phyloP scores from a whole-genome alignment of 2,797 vertebrate species.

The Cuniculus paca region DNA sequence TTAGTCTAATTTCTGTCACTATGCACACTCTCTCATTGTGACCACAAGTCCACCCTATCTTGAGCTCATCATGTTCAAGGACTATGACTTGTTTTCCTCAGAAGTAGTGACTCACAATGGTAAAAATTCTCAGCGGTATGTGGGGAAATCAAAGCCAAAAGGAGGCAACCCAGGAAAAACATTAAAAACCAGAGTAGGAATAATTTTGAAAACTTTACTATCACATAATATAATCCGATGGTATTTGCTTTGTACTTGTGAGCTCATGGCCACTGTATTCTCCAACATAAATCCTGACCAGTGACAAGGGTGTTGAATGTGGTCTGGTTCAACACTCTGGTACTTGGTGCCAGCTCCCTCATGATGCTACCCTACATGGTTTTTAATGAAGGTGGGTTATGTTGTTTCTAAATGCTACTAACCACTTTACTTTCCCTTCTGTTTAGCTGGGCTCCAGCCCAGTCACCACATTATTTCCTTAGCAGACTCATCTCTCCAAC shows the following conservation, averaged over 20 bases:
- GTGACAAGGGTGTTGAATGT: not conserved
- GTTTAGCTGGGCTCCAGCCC: not conserved
- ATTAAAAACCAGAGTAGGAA: not conserved
- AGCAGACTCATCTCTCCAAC: not conserved
- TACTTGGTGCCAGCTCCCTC: not conserved
- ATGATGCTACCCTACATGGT: not conserved
- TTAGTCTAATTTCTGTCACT: not conserved
- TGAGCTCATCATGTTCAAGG: not conserved
- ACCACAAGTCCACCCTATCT: not conserved
- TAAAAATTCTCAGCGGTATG: not conserved
- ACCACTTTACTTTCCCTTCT: not conserved
- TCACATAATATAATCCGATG: not conserved
- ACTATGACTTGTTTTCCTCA: not conserved
- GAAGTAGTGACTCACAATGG: constrained; percentile 33
- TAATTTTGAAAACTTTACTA: not conserved
- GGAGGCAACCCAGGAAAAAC: not conserved
- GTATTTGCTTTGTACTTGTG: not conserved
- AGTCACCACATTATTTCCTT: not conserved
- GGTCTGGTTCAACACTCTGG: not conserved
- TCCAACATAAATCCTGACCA: not conserved
- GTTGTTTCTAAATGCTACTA: not conserved
- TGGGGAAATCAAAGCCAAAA: not conserved
- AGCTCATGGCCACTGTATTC: not conserved
- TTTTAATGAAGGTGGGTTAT: not conserved
- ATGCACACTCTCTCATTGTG: not conserved